Percentiles rank a stretch among this genome's conserved stretches.
Conservation (phyloP, 2,797 vertebrate genomes). For the Thamnophis elegans region DNA sequence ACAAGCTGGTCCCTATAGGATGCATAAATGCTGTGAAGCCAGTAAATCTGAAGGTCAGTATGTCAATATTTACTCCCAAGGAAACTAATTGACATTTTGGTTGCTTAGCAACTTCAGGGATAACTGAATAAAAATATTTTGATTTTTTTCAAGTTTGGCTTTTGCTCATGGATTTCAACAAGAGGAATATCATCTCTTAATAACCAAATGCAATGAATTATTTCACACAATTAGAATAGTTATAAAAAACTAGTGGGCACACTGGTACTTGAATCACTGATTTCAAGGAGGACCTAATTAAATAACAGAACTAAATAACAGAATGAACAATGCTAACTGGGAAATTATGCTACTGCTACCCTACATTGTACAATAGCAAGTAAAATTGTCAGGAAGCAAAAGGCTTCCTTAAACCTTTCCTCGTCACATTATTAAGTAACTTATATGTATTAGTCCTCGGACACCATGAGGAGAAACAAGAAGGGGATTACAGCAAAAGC, state of each 20-base stretch:
- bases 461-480: background rate
- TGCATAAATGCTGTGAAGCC: background rate
- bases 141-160: background rate
- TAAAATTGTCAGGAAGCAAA: background rate
- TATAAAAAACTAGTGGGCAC: background rate
- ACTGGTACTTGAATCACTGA: background rate
- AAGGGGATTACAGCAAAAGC: background rate
- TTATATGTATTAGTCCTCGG: background rate
- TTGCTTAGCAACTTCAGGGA: constrained; percentile 25
- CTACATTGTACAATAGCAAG: background rate
- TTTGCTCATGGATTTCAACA: background rate
- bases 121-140: constrained; percentile 14
- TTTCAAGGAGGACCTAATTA: background rate
- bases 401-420: background rate
- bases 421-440: background rate
- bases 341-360: background rate
- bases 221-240: background rate
- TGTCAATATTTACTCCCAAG: constrained; percentile 10
- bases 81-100: constrained; percentile 19
- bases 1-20: background rate
- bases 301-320: background rate
- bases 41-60: constrained; percentile 17
- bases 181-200: background rate
- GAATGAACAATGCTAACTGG: background rate
- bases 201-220: background rate